These are phyloP conservation scores for Zaprionus capensis DNA, from an alignment of 1,140 invertebrate species.

Conservation along the genomic window DNA sequence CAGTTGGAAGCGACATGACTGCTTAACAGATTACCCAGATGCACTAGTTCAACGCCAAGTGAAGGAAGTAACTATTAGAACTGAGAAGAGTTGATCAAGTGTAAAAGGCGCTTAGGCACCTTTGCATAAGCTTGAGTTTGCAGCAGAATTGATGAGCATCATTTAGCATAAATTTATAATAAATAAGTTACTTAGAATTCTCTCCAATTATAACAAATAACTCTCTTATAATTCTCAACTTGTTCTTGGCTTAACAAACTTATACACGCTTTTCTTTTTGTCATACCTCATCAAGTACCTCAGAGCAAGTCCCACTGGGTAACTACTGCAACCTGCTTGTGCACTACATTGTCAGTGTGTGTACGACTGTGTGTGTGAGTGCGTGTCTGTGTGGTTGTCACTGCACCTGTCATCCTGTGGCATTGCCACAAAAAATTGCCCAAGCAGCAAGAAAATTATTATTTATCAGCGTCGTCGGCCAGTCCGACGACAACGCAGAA, in stretches of 20 bases:
- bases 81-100: background rate
- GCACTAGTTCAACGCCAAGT: background rate
- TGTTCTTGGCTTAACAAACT: background rate
- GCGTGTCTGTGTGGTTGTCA: conserved; percentile 70
- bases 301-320: conserved; percentile 31
- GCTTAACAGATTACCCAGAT: background rate
- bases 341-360: conserved; percentile 25
- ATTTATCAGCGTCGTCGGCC: conserved; percentile 60
- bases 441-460: conserved; percentile 70
- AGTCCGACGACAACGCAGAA: conserved; percentile 17
- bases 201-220: no score
- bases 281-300: background rate
- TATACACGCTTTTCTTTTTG: background rate
- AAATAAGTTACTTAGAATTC: no score
- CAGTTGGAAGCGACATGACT: conserved; percentile 24
- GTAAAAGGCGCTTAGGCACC: background rate
- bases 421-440: conserved; percentile 55
- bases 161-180: no score
- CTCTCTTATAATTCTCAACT: background rate
- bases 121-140: background rate
- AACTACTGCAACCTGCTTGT: conserved; percentile 6
- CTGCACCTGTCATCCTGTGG: conserved; percentile 78
- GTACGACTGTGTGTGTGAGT: conserved; percentile 23
- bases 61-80: background rate
- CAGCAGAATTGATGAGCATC: no score